Evolutionary conservation across 2,113 vertebrate species (phyloP), one percentile per base, ranked within the genome.

Genomic region (Phalacrocorax brasilianus): DNA sequence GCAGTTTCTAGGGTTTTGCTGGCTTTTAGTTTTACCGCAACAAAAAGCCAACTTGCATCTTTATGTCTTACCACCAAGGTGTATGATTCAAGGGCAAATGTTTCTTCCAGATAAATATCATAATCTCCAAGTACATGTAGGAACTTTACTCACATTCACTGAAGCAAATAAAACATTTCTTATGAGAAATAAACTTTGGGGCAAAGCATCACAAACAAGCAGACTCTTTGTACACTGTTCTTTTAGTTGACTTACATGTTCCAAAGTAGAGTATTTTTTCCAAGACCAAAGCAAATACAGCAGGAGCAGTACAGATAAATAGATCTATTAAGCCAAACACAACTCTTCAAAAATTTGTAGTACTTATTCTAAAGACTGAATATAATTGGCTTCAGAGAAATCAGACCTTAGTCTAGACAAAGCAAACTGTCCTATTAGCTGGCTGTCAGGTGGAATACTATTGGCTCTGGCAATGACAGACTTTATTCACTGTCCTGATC

Each of bases 221-320:
- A 95, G 71, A 77, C 66, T 96, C 70, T 95, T 92, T 85, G 53
- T 63, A 89, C 67, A 96, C 74, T 76, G 68, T 81, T 91, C 65
- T 93, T 97, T 97, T 95, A 97, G 96, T 97, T 97, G 74, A 87
- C 91, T 95, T 88, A 8, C 2, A 91, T 12, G 86, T 93, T 97
- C 89, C 89, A 94, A 89, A 82, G 87, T 87, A 91, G 58, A 94
- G 40, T 83, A 90, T n/a, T 87, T 89, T 97, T 97, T 96, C 90
- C 96, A 96, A 93, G 86, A 96, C 86, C 94, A 88, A 93, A 91
- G 95, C 80, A 95, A 93, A 95, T 94, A 96, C 97, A 97, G 94
- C 70, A 96, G 74, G 71, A 95, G 59, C 62, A 89, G 62, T 93
- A 97, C 94, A 97, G 92, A 92, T 72, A 96, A 85, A 89, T 24